Conservation (phyloP, 1,140 invertebrate genomes). For the Cyphomyrmex costatus region DNA sequence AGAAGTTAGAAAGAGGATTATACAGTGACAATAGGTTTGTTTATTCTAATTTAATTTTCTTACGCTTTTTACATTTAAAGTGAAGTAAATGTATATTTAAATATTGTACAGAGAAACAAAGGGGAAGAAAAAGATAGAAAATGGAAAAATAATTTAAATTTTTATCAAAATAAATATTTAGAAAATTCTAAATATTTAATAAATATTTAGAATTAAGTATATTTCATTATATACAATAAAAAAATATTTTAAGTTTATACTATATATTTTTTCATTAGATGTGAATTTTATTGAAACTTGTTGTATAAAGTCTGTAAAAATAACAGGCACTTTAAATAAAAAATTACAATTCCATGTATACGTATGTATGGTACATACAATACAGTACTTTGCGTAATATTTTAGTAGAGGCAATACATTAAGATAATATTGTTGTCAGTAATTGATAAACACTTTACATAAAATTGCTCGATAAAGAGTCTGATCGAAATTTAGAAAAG, state of each 20-base stretch:
- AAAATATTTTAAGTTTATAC: background rate
- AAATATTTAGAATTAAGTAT: background rate
- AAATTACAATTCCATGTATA: background rate
- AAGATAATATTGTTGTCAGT: background rate
- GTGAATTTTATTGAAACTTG: background rate
- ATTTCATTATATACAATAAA: background rate
- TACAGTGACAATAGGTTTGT: background rate
- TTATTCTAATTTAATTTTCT: background rate
- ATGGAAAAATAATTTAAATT: no score
- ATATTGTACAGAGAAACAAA: background rate
- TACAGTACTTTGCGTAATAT: background rate
- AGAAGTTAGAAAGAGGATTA: background rate
- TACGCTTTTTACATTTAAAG: background rate
- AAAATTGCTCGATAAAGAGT: background rate
- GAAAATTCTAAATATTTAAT: no score
- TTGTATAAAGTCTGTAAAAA: no score
- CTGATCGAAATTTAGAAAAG: constrained; percentile 7
- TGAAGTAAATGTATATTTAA: background rate
- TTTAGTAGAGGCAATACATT: background rate
- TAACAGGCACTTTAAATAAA: background rate
- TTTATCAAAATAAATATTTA: background rate
- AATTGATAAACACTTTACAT: background rate
- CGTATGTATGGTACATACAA: no score
- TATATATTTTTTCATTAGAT: constrained; percentile 4
- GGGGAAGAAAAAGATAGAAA: background rate